Conservation (phyloP, 2,113 vertebrate species). For the Epinephelus lanceolatus region DNA sequence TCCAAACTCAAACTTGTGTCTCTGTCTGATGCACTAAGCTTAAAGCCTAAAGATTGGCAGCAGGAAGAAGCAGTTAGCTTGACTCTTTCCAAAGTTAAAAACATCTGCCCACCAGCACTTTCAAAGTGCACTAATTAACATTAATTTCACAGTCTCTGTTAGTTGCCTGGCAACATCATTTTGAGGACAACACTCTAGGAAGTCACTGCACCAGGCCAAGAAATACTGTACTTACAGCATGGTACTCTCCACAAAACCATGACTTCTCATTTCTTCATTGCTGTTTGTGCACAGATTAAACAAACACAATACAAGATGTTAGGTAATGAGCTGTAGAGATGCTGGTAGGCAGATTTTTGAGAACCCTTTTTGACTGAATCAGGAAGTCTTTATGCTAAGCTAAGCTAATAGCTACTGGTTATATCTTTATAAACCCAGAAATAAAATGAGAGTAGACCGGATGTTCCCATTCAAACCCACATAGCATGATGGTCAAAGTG, state of each 20-base stretch:
- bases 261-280: not conserved
- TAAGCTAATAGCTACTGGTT: too few species aligned
- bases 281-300: not conserved
- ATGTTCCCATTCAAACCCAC: too few species aligned
- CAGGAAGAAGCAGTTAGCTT: not conserved
- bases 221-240: not conserved
- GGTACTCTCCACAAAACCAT: not conserved
- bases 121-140: not conserved
- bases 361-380: too few species aligned
- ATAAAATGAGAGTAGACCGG: too few species aligned
- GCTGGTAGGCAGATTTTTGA: not conserved
- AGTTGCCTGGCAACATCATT: constrained; percentile 4
- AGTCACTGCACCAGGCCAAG: not conserved
- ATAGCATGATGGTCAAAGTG: too few species aligned
- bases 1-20: not conserved
- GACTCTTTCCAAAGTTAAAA: not conserved
- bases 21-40: not conserved
- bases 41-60: not conserved
- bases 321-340: not conserved
- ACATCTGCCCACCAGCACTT: not conserved
- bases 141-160: not conserved
- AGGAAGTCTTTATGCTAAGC: too few species aligned
- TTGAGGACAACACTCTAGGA: not conserved
- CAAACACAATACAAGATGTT: not conserved
- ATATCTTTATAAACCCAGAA: too few species aligned